Percentiles rank a stretch among this genome's conserved stretches.
These are phyloP conservation scores for Sarcoramphus papa DNA, from an alignment of 2,797 vertebrate genomes.

Conservation along the genomic window DNA sequence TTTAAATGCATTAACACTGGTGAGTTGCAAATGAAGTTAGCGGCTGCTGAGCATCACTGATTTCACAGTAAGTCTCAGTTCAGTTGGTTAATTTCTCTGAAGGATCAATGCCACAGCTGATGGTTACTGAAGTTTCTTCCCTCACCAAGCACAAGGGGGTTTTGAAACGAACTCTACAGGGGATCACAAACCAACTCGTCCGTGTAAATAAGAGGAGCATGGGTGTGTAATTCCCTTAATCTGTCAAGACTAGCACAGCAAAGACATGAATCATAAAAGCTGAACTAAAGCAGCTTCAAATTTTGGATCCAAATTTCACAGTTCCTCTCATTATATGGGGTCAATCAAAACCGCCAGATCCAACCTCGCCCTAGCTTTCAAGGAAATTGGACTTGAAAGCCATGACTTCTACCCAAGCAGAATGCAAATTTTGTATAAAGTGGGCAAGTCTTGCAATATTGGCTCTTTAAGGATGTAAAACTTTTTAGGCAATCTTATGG, in stretches of 20 bases:
- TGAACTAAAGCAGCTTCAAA: conserved; percentile 26
- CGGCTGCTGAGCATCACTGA: conserved; percentile 57
- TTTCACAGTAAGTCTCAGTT: conserved; percentile 54
- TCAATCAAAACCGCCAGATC: neutral
- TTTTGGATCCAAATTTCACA: conserved; percentile 23
- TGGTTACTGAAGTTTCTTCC: conserved; percentile 64
- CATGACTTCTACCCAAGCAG: neutral
- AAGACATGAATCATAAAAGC: conserved; percentile 34
- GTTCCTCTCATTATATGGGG: neutral
- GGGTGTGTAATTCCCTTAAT: conserved; percentile 55
- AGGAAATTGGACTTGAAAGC: neutral
- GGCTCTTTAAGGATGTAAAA: neutral
- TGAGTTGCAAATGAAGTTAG: conserved; percentile 65
- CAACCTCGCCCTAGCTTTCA: neutral
- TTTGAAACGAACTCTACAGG: conserved; percentile 37
- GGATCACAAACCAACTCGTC: conserved; percentile 35
- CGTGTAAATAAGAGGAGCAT: conserved; percentile 45
- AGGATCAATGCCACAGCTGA: conserved; percentile 65
- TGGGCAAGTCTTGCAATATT: neutral
- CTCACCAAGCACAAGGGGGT: neutral
- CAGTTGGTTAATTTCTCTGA: conserved; percentile 62
- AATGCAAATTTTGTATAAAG: neutral
- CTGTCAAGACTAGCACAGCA: conserved; percentile 19
- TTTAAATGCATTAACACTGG: conserved; percentile 61
- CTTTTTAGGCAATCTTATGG: neutral